Conservation (phyloP, 2,113 vertebrate genomes). For the Panurus biarmicus region DNA sequence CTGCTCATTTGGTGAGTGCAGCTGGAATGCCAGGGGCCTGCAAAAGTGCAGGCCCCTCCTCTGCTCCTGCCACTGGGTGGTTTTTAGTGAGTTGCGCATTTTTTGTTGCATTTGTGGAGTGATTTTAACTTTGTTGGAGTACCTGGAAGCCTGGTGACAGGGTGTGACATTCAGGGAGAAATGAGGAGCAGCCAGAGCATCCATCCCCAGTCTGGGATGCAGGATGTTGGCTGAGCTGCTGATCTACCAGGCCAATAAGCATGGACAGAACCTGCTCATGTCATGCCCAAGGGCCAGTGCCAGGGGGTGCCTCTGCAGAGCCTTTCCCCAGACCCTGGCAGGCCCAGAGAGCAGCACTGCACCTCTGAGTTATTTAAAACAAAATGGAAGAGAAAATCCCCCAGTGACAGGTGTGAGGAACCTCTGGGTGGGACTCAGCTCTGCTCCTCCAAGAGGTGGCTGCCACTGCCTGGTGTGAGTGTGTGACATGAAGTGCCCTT, state of each 20-base stretch:
- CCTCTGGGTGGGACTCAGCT: neutral
- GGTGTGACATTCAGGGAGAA: neutral
- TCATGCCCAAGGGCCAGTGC: neutral
- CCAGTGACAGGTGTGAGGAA: accelerated
- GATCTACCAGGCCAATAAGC: accelerated
- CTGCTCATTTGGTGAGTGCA: accelerated
- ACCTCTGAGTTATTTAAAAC: neutral
- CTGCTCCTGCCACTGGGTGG: neutral
- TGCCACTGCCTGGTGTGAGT: neutral
- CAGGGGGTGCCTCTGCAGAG: neutral
- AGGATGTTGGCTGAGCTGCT: neutral
- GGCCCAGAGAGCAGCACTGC: neutral
- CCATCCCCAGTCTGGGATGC: neutral
- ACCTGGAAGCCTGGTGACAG: neutral
- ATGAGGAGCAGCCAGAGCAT: neutral
- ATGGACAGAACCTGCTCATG: accelerated
- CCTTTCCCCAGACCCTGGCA: neutral
- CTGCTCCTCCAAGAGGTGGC: neutral
- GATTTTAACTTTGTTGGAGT: neutral
- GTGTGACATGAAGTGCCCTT: neutral
- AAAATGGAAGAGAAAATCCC: neutral
- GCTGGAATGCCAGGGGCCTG: neutral
- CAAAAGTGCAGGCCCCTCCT: neutral
- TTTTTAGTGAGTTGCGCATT: neutral
- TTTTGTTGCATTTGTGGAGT: neutral